phyloP scores from a whole-genome alignment of 2,797 vertebrate genomes.

The Peromyscus aztecus region DNA sequence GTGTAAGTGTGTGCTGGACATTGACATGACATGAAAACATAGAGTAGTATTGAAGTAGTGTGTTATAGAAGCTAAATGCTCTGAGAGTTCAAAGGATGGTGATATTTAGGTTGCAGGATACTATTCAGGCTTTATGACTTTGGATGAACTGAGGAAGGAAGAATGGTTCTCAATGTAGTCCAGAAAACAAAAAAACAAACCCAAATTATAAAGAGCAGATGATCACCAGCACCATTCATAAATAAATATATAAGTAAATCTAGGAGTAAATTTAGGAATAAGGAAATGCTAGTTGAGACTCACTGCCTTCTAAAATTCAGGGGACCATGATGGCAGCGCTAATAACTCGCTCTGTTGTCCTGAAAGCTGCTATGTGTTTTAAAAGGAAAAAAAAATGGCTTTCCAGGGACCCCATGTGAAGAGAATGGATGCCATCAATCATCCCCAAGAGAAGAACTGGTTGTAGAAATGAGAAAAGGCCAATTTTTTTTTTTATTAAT shows the following conservation, averaged over 20 bases:
- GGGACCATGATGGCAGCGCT: neutral
- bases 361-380: constrained; percentile 15
- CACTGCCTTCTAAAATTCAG: neutral
- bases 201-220: neutral
- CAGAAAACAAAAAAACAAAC: neutral
- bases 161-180: constrained; percentile 17
- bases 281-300: neutral
- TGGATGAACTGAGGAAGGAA: constrained; percentile 38
- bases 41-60: neutral
- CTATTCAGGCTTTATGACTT: neutral
- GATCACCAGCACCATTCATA: neutral
- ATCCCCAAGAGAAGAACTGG: constrained; percentile 40
- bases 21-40: neutral
- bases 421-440: constrained; percentile 67
- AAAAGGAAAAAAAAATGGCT: constrained; percentile 10
- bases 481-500: constrained; percentile 55
- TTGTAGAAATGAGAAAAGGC: constrained; percentile 51
- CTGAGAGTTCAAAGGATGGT: neutral
- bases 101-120: neutral
- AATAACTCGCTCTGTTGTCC: neutral
- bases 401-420: neutral
- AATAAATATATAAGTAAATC: neutral
- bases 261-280: neutral
- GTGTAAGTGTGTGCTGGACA: neutral
- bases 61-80: neutral